A percentile compares a stretch with the other conserved stretches of the same genome.
Conservation (phyloP, 2,797 vertebrate genomes). For the Nothura maculosa region DNA sequence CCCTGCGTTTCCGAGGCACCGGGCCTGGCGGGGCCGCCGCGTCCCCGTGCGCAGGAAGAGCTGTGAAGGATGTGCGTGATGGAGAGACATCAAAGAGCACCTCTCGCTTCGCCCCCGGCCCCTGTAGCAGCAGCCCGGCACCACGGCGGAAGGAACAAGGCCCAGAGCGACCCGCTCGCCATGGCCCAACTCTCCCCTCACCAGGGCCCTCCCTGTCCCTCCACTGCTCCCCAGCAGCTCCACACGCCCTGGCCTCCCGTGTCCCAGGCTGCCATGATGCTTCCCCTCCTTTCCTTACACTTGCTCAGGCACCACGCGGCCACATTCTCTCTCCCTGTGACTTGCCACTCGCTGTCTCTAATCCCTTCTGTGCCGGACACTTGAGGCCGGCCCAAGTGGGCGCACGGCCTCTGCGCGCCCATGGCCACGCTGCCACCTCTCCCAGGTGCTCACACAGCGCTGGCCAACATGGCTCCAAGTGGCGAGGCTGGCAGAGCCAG, state of each 20-base stretch:
- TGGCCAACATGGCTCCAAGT: neutral
- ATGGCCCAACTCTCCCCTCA: neutral
- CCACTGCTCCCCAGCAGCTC: neutral
- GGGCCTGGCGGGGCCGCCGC: rapidly evolving
- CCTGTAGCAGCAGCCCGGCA: neutral
- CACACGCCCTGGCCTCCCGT: neutral
- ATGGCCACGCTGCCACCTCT: neutral
- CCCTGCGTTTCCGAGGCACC: neutral
- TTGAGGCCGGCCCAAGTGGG: neutral
- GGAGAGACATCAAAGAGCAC: conserved; percentile 6
- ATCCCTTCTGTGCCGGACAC: neutral
- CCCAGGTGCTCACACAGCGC: neutral
- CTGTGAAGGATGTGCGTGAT: conserved; percentile 6
- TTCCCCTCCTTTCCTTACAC: neutral
- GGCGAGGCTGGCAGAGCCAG: neutral
- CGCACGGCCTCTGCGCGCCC: neutral
- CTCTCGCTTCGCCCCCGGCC: neutral
- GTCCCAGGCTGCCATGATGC: neutral
- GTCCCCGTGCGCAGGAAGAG: conserved; percentile 29
- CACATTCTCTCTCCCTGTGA: neutral
- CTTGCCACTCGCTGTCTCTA: neutral
- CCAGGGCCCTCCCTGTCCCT: neutral
- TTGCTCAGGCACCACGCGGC: neutral
- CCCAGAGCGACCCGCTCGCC: rapidly evolving
- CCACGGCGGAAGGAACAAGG: neutral